Conservation (phyloP, 1,140 invertebrate genomes). For the Bombus fervidus region DNA sequence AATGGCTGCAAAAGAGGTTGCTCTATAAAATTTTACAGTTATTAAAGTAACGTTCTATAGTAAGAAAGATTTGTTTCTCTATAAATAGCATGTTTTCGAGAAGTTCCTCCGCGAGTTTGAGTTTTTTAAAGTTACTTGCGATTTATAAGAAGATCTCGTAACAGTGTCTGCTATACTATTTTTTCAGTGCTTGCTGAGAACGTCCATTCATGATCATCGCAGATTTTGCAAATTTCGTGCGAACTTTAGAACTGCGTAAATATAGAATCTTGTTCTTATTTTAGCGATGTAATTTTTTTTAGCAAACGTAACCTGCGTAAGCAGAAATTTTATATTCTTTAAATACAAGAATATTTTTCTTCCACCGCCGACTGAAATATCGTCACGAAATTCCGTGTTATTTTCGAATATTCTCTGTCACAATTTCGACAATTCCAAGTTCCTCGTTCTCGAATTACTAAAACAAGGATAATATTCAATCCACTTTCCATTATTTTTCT, state of each 20-base stretch:
- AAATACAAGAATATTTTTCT: not conserved
- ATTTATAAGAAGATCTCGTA: not conserved
- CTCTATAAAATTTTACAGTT: not conserved
- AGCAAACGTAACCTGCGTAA: not conserved
- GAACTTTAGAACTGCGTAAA: not conserved
- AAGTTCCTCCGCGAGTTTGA: not conserved
- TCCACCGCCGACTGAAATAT: not conserved
- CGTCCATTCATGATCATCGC: not conserved
- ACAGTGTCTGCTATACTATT: not conserved
- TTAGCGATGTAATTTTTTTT: constrained; percentile 14
- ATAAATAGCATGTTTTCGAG: not conserved
- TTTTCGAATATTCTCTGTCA: not conserved
- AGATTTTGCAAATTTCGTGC: not conserved
- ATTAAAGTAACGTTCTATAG: not conserved
- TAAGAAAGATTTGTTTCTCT: not conserved
- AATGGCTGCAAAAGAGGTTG: too few species aligned
- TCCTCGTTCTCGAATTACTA: too few species aligned
- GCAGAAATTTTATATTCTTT: not conserved
- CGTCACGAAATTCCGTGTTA: not conserved
- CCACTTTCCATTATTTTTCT: too few species aligned
- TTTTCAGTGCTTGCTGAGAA: not conserved
- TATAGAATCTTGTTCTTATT: constrained; percentile 21
- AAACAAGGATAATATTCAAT: too few species aligned
- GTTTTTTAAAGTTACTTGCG: not conserved
- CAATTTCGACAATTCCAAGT: not conserved